phyloP scores from a whole-genome alignment of 2,888 invertebrate genomes.

The Drosophila anomalata region DNA sequence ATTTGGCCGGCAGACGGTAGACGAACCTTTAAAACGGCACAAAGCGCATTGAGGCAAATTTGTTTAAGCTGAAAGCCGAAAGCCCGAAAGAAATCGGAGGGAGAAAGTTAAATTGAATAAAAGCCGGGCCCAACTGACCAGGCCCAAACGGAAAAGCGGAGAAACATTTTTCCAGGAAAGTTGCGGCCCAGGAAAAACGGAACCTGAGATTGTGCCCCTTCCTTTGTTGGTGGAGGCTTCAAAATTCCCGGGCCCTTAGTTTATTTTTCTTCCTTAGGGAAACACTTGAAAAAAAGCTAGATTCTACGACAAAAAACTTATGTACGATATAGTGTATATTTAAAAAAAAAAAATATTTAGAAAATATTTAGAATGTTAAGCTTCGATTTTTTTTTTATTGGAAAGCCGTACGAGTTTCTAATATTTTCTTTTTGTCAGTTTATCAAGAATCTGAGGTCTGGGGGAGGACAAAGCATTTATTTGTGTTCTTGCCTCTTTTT shows the following conservation, averaged over 20 bases:
- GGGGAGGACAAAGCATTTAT: constrained; percentile 59
- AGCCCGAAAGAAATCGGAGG: constrained; percentile 9
- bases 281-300: background rate
- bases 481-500: constrained; percentile 56
- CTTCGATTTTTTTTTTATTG: too few species aligned
- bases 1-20: constrained; percentile 51
- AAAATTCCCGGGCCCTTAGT: constrained; percentile 16
- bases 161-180: constrained; percentile 17
- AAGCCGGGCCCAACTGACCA: constrained; percentile 29
- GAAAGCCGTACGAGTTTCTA: too few species aligned
- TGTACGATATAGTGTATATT: too few species aligned
- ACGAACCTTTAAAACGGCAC: constrained; percentile 38
- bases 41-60: constrained; percentile 55
- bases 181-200: constrained; percentile 16
- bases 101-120: constrained; percentile 63
- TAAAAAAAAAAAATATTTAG: too few species aligned
- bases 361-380: background rate
- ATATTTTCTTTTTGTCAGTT: background rate
- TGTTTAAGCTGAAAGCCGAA: constrained; percentile 51
- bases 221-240: constrained; percentile 4
- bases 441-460: constrained; percentile 21
- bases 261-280: constrained; percentile 7
- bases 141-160: constrained; percentile 17
- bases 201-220: constrained; percentile 31
- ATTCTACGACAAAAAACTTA: too few species aligned